Conservation (phyloP, 1,140 invertebrate genomes). For the Acromyrmex heyeri region DNA sequence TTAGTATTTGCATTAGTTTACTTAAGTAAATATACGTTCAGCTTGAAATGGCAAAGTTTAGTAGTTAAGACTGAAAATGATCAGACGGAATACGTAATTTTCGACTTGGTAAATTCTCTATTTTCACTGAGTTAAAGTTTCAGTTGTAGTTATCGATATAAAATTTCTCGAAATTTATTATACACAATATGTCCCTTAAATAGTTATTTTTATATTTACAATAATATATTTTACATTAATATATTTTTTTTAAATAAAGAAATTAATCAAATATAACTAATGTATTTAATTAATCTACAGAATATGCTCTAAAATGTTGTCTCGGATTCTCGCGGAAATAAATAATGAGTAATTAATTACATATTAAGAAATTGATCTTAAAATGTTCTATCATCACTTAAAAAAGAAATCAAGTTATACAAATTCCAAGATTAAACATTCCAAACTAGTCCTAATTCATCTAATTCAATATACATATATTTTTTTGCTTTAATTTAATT, state of each 20-base stretch:
- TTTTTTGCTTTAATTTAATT: neutral
- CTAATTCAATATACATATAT: too few relatives aligned
- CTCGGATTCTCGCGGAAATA: neutral
- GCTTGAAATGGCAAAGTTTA: slow-evolving; percentile 21
- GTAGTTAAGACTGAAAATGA: slow-evolving; percentile 31
- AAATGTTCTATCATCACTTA: too few relatives aligned
- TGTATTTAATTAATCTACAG: neutral
- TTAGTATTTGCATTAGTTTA: slow-evolving; percentile 16
- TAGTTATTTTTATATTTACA: neutral
- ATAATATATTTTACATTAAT: neutral
- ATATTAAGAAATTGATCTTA: too few relatives aligned
- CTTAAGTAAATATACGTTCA: neutral
- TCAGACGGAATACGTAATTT: slow-evolving; percentile 45
- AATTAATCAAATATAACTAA: neutral
- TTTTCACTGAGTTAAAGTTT: slow-evolving; percentile 19
- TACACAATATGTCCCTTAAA: neutral
- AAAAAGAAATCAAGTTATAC: neutral
- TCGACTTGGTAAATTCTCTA: neutral
- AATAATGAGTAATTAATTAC: neutral
- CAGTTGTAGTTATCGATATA: neutral
- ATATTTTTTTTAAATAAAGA: neutral
- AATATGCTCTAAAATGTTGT: neutral
- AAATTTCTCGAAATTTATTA: neutral
- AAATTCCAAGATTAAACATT: slow-evolving; percentile 15
- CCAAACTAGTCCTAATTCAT: neutral